Conservation (phyloP, 2,888 invertebrate species). For the Lycocerus yunnanus region DNA sequence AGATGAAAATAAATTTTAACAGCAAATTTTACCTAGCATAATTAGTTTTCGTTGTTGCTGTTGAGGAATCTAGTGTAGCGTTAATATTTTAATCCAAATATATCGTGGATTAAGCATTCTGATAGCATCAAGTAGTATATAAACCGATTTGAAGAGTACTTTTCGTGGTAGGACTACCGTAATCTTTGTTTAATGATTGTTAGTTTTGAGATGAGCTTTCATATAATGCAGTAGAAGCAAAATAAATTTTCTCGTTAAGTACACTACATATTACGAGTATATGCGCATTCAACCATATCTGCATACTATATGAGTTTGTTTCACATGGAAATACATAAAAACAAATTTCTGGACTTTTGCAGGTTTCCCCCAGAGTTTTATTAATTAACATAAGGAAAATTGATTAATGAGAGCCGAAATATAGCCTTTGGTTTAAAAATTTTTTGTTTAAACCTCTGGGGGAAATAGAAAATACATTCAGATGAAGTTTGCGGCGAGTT, state of each 20-base stretch:
- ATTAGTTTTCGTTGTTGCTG: not conserved
- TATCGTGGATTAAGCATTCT: not conserved
- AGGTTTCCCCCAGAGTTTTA: no score
- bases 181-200: not conserved
- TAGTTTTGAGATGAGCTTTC: not conserved
- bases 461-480: no score
- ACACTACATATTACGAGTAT: no score
- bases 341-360: no score
- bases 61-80: not conserved
- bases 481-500: no score
- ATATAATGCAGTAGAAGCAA: not conserved
- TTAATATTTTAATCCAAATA: not conserved
- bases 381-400: no score
- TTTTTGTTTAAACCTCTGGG: no score
- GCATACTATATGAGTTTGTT: no score
- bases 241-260: not conserved
- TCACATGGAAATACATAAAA: no score
- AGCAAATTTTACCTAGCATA: not conserved
- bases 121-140: not conserved
- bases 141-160: constrained; percentile 2
- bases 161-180: not conserved
- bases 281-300: no score
- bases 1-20: not conserved
- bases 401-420: no score
- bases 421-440: no score